phyloP scores from a whole-genome alignment of 2,888 invertebrate species.

The Eupsilia transversa region DNA sequence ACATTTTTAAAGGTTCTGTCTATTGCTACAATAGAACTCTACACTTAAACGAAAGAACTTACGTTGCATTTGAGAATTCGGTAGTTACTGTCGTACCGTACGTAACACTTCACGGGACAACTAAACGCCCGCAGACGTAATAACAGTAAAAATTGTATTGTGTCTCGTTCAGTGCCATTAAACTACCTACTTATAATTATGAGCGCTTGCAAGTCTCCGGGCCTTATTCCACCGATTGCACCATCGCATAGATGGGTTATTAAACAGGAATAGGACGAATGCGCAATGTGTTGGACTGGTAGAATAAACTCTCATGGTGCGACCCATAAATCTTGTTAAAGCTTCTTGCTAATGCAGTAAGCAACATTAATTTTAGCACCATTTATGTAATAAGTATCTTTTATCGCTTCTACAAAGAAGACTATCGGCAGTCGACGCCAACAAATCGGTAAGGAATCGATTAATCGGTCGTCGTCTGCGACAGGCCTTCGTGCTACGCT shows the following conservation, averaged over 20 bases:
- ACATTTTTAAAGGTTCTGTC: not conserved
- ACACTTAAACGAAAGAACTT: not conserved
- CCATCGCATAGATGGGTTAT: not conserved
- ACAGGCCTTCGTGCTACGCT: constrained; percentile 23
- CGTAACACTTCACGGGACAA: no score
- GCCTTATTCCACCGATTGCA: not conserved
- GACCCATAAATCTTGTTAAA: constrained; percentile 10
- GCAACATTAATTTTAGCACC: constrained; percentile 31
- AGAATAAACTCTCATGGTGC: not conserved
- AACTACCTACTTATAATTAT: not conserved
- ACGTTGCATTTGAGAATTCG: not conserved
- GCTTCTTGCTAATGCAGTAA: constrained; percentile 1
- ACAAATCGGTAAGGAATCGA: constrained; percentile 32
- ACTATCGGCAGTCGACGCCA: constrained; percentile 28
- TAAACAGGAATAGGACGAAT: constrained; percentile 3
- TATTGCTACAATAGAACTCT: not conserved
- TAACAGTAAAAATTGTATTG: no score
- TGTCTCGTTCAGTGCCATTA: no score
- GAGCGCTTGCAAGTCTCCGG: not conserved
- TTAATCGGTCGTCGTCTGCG: constrained; percentile 22
- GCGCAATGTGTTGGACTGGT: not conserved
- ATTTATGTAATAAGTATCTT: constrained; percentile 15
- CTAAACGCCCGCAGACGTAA: no score
- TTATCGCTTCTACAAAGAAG: constrained; percentile 10
- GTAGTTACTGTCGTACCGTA: not conserved